Evolutionary conservation across 2,797 vertebrate species (phyloP), one percentile per base, ranked within the genome.

Genomic region (Poecilia wingei): DNA sequence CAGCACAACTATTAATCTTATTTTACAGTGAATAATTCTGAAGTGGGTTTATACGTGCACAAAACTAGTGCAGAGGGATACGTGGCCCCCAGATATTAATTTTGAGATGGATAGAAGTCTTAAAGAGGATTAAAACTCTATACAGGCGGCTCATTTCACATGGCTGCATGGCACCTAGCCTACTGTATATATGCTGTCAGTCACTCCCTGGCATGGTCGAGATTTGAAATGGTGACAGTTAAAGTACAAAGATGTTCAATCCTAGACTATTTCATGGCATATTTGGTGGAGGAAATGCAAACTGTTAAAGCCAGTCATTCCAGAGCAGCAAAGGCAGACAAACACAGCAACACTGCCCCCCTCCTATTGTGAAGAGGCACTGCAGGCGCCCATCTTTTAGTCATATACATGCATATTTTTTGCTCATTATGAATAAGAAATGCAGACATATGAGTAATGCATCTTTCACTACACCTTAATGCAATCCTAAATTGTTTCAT

Each of bases 241-340:
- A 93, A 95, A 95, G 93, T 95, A 95, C 94, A 95, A 95, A 95
- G 93, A 94, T 94, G 90, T 91, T 89, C 92, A 94, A 93, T 94
- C 89, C 93, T 72, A 93, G 92, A 90, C 92, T 93, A 95, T 95
- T 95, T 95, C 93, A 94, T 94, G 93, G 92, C 87, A 85, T 92
- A 92, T 95, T 95, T 95, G 87, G 83, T 84, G 83, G 88, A 91
- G 87, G 91, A 93, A 93, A 93, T 91, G 87, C 91, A 93, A 91
- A 93, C 90, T 82, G 90, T 89, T 82, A 78, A 68, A 85, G 84
- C 83, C 89, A 86, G 86, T 92, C 87, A 83, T 85, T 83, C 73
- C 81, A 79, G 80, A 79, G 75, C 87, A 79, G 72, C 49, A 31
- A 53, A 72, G 80, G 83, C 76, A 84, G 80, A 49, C 81, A 84